Conservation (phyloP, 2,888 invertebrate genomes). For the Drosophila meridionalis region DNA sequence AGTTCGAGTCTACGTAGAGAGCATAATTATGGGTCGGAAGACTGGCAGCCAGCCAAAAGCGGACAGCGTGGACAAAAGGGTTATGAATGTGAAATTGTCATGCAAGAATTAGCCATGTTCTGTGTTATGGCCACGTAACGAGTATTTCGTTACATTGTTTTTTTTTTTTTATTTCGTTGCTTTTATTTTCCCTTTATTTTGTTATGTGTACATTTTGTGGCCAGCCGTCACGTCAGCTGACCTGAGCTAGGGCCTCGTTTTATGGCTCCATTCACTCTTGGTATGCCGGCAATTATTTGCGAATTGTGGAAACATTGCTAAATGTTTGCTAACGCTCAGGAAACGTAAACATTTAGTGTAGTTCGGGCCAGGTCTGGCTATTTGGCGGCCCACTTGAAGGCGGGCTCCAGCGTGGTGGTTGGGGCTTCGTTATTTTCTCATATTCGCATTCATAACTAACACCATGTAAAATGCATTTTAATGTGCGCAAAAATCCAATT, state of each 20-base stretch:
- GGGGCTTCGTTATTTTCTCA: constrained; percentile 36
- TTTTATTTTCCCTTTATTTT: constrained; percentile 17
- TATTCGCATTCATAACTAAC: constrained; percentile 79
- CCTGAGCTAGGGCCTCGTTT: constrained; percentile 51
- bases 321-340: constrained; percentile 78
- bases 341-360: constrained; percentile 79
- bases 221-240: constrained; percentile 68
- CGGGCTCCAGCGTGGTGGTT: background rate
- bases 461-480: constrained; percentile 80
- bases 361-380: constrained; percentile 21
- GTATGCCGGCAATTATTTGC: constrained; percentile 71
- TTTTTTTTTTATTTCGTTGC: constrained; percentile 6
- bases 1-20: constrained; percentile 10
- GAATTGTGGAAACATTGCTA: constrained; percentile 67
- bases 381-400: constrained; percentile 19
- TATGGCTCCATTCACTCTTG: constrained; percentile 59
- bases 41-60: constrained; percentile 52
- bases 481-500: constrained; percentile 83
- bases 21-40: constrained; percentile 76
- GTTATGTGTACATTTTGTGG: constrained; percentile 46
- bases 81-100: constrained; percentile 84
- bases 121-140: constrained; percentile 71
- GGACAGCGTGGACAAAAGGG: constrained; percentile 68
- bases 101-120: constrained; percentile 83
- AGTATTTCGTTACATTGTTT: constrained; percentile 65